phyloP scores from a whole-genome alignment of 2,797 vertebrate genomes.

The Dromococcyx pavoninus region DNA sequence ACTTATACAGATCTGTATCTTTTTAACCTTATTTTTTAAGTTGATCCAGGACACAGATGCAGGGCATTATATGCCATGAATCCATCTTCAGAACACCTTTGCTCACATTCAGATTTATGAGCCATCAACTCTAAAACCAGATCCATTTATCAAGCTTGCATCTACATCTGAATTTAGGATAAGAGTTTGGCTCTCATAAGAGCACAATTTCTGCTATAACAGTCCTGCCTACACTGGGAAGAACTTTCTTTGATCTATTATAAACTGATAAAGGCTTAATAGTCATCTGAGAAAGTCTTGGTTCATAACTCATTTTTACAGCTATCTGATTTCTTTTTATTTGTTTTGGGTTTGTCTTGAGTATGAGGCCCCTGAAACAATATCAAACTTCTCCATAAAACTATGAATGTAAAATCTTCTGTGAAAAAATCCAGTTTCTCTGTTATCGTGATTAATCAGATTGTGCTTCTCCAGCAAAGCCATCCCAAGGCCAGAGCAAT shows the following conservation, averaged over 20 bases:
- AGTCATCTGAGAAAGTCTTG: not conserved
- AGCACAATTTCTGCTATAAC: not conserved
- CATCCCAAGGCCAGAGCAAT: constrained; percentile 22
- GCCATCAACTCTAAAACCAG: not conserved
- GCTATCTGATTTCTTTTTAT: constrained; percentile 30
- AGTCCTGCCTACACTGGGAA: not conserved
- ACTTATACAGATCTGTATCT: not conserved
- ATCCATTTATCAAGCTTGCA: constrained; percentile 18
- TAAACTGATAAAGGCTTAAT: constrained; percentile 41
- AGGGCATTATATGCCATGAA: not conserved
- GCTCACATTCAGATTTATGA: constrained; percentile 3
- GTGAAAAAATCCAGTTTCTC: constrained; percentile 15
- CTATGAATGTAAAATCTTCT: not conserved
- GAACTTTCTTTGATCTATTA: constrained; percentile 43
- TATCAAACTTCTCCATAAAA: constrained; percentile 20
- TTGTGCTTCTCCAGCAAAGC: not conserved
- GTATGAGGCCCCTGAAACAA: constrained; percentile 17
- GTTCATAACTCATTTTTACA: constrained; percentile 47
- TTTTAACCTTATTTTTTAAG: not conserved
- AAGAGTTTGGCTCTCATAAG: constrained; percentile 15
- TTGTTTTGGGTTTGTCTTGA: constrained; percentile 24
- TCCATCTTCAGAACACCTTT: constrained; percentile 19
- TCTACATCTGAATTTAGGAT: constrained; percentile 3
- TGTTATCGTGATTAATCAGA: constrained; percentile 14
- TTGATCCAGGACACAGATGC: constrained; percentile 16